These are phyloP conservation scores for Pontoporia blainvillei DNA, from an alignment of 2,113 vertebrate genomes.

Conservation along the genomic window DNA sequence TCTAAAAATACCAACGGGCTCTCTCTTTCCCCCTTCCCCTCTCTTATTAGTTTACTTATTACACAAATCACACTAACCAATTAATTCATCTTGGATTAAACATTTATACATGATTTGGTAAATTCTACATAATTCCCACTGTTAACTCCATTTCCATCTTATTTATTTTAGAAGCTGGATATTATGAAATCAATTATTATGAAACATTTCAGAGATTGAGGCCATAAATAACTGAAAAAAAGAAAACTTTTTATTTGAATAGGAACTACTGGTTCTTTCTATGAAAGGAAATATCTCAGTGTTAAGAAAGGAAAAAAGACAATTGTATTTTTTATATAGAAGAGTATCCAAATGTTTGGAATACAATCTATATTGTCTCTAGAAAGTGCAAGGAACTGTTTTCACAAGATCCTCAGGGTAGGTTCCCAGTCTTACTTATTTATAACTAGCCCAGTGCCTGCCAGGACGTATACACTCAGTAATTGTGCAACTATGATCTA, in stretches of 20 bases:
- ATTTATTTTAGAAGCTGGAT: constrained; percentile 19
- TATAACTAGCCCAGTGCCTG: not conserved
- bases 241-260: not conserved
- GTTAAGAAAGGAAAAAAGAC: not conserved
- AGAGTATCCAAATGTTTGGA: not conserved
- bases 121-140: not conserved
- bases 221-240: not conserved
- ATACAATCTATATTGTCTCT: not conserved
- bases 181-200: constrained; percentile 27
- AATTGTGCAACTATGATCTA: not conserved
- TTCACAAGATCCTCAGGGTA: not conserved
- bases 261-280: not conserved
- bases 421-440: not conserved
- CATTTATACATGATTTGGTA: not conserved
- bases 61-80: constrained; percentile 6
- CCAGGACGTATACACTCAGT: not conserved
- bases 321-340: not conserved
- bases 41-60: constrained; percentile 23
- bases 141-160: not conserved
- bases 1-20: not conserved
- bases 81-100: constrained; percentile 52
- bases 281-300: not conserved
- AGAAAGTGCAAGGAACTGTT: not conserved
- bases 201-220: not conserved
- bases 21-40: not conserved